Percentiles rank a stretch among this genome's conserved stretches.
These are phyloP conservation scores for Mormyrus hasselquistii DNA, from an alignment of 2,797 vertebrate species.

Conservation along the genomic window DNA sequence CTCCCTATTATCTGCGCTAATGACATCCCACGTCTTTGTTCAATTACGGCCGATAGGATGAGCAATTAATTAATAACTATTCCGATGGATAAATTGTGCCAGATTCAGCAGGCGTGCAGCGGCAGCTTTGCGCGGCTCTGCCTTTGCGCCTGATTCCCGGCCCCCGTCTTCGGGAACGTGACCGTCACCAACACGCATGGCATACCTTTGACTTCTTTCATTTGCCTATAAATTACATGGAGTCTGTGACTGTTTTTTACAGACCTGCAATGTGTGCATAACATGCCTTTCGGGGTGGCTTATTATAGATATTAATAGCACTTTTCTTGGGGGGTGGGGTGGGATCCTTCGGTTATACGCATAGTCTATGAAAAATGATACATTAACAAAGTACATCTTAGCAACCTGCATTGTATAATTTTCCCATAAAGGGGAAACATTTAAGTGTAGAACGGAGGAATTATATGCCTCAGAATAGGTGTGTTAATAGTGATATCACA, in stretches of 20 bases:
- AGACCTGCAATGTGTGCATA: slow-evolving; percentile 53
- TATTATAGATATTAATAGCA: slow-evolving; percentile 51
- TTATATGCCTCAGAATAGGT: slow-evolving; percentile 64
- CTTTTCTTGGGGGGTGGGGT: slow-evolving; percentile 13
- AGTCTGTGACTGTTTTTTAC: slow-evolving; percentile 31
- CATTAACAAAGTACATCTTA: slow-evolving; percentile 60
- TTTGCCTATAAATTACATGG: slow-evolving; percentile 38
- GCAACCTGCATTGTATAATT: slow-evolving; percentile 65
- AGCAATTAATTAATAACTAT: slow-evolving; percentile 72
- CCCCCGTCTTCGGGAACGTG: slow-evolving; percentile 35
- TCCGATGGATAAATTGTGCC: slow-evolving; percentile 64
- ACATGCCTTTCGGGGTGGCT: slow-evolving; percentile 53
- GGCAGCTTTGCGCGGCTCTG: slow-evolving; percentile 54
- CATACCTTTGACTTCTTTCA: slow-evolving; percentile 35
- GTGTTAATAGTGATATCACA: slow-evolving; percentile 66
- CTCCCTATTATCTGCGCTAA: slow-evolving; percentile 66
- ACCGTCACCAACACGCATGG: slow-evolving; percentile 39
- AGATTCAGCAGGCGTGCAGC: slow-evolving; percentile 60
- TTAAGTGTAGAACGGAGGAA: slow-evolving; percentile 65
- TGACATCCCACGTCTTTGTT: slow-evolving; percentile 65
- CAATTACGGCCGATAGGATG: slow-evolving; percentile 63
- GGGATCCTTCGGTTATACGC: slow-evolving; percentile 50
- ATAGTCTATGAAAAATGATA: slow-evolving; percentile 62
- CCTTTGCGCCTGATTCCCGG: slow-evolving; percentile 26
- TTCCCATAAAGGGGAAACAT: slow-evolving; percentile 62